Evolutionary conservation across 2,888 invertebrate species (phyloP), one percentile per base, ranked within the genome.

Genomic region (Volucella zonaria): DNA sequence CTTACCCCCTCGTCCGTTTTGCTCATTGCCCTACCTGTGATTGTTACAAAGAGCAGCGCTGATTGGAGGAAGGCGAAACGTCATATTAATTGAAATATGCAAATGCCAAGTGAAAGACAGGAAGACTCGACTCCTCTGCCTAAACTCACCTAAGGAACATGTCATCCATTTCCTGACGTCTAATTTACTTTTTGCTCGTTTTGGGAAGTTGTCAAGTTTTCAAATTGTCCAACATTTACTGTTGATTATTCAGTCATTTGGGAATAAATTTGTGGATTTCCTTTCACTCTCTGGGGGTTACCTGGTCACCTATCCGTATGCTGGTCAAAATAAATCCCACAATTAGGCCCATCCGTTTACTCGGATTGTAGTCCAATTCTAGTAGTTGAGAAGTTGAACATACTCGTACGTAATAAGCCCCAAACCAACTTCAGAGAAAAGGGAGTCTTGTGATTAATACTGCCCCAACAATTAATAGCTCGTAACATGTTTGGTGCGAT

Each of bases 11-110:
- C 6, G 6, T 6, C 31, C 6, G 6, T 66, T 73, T 73, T 73
- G 66, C 75, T 83, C 61, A 79, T 83, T 76, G 80, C 75, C 59
- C 74, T 64, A 54, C 67, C 58, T 70, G 56, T 62, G 64, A 77
- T 77, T 77, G 77, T 70, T 70, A 56, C 70, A 77, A 49, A 31
- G 77, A 70, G 49, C 38, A 64, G 15, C 18, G 38, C 38, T 38
- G 18, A 18, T 8, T 31, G 23, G 11, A 18, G 43, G 3, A 49
- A 8, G 18, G 15, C 8, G 49, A 66, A 73, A 40, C 23, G 52
- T 68, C 68, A 54, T 68, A 77, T 70, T 77, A 70, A 79, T 79
- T 79, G 71, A 79, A 79, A 73, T 79, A 79, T 79, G 71, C 66
- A 79, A 66, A 79, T 71, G 62, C 8, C 31, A 18, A 38, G 59